phyloP scores from a whole-genome alignment of 2,888 invertebrate genomes.

The Pinctada fucata region DNA sequence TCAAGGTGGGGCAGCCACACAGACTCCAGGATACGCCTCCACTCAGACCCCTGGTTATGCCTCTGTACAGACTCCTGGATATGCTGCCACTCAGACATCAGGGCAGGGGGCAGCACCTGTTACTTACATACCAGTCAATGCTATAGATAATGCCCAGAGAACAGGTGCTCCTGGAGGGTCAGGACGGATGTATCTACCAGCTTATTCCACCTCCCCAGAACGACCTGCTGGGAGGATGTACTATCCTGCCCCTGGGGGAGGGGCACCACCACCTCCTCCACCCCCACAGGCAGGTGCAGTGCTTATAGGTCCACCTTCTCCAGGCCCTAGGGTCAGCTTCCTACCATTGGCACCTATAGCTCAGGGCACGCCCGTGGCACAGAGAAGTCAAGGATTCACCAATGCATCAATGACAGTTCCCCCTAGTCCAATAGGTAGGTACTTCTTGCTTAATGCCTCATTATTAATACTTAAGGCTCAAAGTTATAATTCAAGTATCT shows the following conservation, averaged over 20 bases:
- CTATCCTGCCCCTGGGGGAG: slow-evolving; percentile 44
- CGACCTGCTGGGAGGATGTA: slow-evolving; percentile 52
- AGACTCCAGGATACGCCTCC: slow-evolving; percentile 47
- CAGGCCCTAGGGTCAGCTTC: slow-evolving; percentile 45
- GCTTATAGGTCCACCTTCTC: slow-evolving; percentile 42
- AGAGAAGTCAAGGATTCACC: slow-evolving; percentile 32
- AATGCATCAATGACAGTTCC: slow-evolving; percentile 50
- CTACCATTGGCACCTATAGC: slow-evolving; percentile 63
- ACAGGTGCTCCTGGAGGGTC: slow-evolving; percentile 44
- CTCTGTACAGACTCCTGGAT: slow-evolving; percentile 48
- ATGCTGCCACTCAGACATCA: slow-evolving; percentile 44
- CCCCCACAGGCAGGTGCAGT: slow-evolving; percentile 35
- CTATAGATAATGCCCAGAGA: slow-evolving; percentile 43
- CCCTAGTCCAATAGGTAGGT: slow-evolving; percentile 69
- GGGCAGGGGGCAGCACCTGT: slow-evolving; percentile 43
- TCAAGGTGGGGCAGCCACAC: slow-evolving; percentile 26
- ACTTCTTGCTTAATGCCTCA: not conserved
- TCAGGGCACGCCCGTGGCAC: slow-evolving; percentile 61
- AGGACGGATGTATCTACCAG: slow-evolving; percentile 52
- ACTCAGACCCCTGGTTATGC: slow-evolving; percentile 45
- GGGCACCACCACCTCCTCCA: slow-evolving; percentile 42
- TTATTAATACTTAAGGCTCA: no score
- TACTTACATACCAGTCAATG: slow-evolving; percentile 40
- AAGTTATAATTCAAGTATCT: no score
- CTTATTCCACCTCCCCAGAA: slow-evolving; percentile 50